Base-by-base conservation (phyloP, 2,888 invertebrate genomes). In the Epistrophe eligans region DNA sequence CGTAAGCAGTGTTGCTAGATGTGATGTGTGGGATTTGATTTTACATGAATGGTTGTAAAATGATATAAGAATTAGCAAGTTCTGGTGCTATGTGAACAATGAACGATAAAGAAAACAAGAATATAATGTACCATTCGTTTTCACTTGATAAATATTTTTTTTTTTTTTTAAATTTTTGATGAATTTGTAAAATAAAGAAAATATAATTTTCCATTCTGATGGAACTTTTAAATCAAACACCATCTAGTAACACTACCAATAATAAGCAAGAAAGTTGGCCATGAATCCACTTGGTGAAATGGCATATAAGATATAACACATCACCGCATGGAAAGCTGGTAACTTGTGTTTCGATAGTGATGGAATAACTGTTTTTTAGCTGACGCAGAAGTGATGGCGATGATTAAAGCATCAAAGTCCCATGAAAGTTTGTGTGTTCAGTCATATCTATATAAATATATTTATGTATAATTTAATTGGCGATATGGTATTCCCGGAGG, bases 321-420 rank as follows among this genome's bases (percentile, higher is more conserved):
- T 6, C 40, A 40, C 24, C 24, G 3, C 24, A 24, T 24, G 3
- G 4, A 19, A 50, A 2, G 19, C 7, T 38, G 11, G 11, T 17
- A 17, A 17, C 19, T 60, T 19, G 38, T 60, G 3, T 19, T 67
- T 50, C 15, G 62, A 76, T 64, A 71, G 71, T 77, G 66, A 71
- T 35, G 35, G 35, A 35, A 9, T 0, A 71, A 85, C 64, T 87
- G 74, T 66, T 38, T 7, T 11, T 60, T 35, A 77, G 24, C 66
- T 17, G 45, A 15, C 45, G 45, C 17, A 48, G 79, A 79, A 74
- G 57, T 87, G 82, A 82, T 87, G 82, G 74, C 64, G 45, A 79
- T 87, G 82, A 87, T 82, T 82, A 82, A 77, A 45, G 71, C 71
- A 50, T 60, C 58, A 58, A 79, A 87, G 82, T 87, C 82, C 60